Evolutionary conservation across 1,140 invertebrate genomes (phyloP).

Genomic region (Heterodera schachtii): DNA sequence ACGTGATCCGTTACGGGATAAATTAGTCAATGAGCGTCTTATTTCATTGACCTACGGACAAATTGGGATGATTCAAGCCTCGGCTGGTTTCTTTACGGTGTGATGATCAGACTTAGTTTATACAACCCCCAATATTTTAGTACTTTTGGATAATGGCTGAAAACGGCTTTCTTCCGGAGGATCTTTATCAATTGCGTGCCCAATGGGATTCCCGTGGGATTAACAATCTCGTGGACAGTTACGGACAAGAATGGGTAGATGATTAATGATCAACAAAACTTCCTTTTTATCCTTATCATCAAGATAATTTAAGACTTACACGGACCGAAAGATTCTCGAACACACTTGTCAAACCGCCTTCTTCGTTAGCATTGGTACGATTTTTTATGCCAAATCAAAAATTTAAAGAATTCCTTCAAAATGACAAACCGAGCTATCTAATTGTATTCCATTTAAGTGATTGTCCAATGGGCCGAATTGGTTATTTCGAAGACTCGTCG

Average conservation of each 20-base stretch:
- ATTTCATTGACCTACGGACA: conserved; percentile 86
- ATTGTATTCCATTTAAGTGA: conserved; percentile 37
- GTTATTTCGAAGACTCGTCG: conserved; percentile 68
- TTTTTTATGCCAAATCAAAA: too few relatives aligned
- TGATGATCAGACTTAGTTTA: neutral
- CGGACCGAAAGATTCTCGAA: conserved; percentile 67
- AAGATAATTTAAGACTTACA: conserved; percentile 65
- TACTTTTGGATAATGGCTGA: conserved; percentile 72
- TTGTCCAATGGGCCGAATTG: conserved; percentile 69
- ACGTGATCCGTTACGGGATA: conserved; percentile 89
- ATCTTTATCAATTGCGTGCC: conserved; percentile 69
- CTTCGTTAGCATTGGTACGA: conserved; percentile 66
- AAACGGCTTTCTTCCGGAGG: conserved; percentile 71
- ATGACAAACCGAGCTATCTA: too few relatives aligned
- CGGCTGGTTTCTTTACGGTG: conserved; percentile 89
- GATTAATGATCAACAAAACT: too few relatives aligned
- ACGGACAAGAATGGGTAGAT: conserved; percentile 73
- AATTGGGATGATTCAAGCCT: conserved; percentile 98
- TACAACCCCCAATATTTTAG: conserved; percentile 66
- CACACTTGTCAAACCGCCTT: conserved; percentile 68
- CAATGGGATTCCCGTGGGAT: conserved; percentile 71
- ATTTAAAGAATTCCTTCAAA: too few relatives aligned
- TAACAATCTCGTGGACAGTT: conserved; percentile 72
- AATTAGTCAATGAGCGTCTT: conserved; percentile 93
- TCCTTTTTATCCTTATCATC: too few relatives aligned